phyloP scores from a whole-genome alignment of 2,113 vertebrate genomes.

The Eudyptes chrysolophus region DNA sequence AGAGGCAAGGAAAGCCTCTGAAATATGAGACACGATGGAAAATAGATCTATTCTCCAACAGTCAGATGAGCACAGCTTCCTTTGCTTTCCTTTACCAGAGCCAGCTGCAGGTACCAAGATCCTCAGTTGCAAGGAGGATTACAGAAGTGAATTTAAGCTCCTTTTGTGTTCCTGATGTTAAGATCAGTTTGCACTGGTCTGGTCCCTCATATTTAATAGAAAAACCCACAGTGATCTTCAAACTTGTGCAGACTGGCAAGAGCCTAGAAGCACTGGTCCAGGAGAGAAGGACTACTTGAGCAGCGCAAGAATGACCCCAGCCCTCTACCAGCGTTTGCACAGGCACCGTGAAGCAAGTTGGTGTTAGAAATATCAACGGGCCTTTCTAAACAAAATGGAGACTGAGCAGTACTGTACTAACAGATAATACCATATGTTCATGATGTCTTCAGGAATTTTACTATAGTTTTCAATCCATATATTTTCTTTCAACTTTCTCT shows the following conservation, averaged over 20 bases:
- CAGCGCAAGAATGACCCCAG: background rate
- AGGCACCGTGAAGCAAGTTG: fast-evolving
- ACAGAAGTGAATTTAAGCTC: background rate
- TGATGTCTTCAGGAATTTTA: background rate
- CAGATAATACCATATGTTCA: background rate
- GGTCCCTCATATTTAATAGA: background rate
- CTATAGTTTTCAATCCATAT: background rate
- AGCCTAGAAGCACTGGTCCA: background rate
- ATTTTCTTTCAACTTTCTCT: background rate
- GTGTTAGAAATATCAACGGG: background rate
- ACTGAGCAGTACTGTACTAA: background rate
- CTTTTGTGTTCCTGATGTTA: background rate
- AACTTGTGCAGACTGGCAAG: background rate
- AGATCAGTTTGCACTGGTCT: background rate
- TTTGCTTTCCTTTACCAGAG: background rate
- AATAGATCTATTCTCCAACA: background rate
- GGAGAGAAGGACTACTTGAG: background rate
- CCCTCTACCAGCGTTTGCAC: background rate
- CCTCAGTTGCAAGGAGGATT: background rate
- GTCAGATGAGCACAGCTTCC: background rate
- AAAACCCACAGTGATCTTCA: background rate
- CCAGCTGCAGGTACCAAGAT: background rate
- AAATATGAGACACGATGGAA: fast-evolving
- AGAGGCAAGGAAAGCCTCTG: background rate
- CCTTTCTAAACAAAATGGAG: background rate